Evolutionary conservation across 2,888 invertebrate genomes (phyloP).

Genomic region (Creontiades dilutus): DNA sequence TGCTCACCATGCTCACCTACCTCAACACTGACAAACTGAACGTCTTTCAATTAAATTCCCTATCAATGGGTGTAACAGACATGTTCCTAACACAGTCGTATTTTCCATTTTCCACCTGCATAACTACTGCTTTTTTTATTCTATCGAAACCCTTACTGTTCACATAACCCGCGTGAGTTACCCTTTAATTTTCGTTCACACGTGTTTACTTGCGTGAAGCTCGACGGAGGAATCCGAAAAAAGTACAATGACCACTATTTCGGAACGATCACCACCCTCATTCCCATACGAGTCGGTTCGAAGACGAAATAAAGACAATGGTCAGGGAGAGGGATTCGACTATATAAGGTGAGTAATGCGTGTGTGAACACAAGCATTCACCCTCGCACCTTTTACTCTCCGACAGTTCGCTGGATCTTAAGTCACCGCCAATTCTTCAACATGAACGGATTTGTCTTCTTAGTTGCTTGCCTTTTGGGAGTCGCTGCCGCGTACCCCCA

Average conservation of each 20-base stretch:
- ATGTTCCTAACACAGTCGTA: too few species aligned
- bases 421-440: neutral
- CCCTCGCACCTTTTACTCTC: neutral
- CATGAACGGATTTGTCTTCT: conserved; percentile 46
- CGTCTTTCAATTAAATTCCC: too few species aligned
- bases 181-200: neutral
- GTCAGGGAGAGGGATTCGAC: neutral
- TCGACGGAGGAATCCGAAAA: conserved; percentile 21
- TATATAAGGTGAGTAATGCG: conserved; percentile 59
- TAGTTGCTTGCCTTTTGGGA: neutral
- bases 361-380: conserved; percentile 54
- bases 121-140: neutral
- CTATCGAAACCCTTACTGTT: neutral
- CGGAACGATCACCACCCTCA: conserved; percentile 52
- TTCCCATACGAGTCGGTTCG: conserved; percentile 1
- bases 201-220: neutral
- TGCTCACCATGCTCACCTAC: too few species aligned
- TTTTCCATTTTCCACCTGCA: too few species aligned
- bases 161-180: neutral
- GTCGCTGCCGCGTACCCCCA: conserved; percentile 47
- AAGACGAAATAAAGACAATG: conserved; percentile 48
- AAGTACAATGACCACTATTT: conserved; percentile 47
- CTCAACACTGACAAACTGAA: too few species aligned
- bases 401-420: neutral
- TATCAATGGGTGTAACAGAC: too few species aligned